Base-by-base conservation (phyloP, 2,888 invertebrate species). In the Mesochorus sp. region DNA sequence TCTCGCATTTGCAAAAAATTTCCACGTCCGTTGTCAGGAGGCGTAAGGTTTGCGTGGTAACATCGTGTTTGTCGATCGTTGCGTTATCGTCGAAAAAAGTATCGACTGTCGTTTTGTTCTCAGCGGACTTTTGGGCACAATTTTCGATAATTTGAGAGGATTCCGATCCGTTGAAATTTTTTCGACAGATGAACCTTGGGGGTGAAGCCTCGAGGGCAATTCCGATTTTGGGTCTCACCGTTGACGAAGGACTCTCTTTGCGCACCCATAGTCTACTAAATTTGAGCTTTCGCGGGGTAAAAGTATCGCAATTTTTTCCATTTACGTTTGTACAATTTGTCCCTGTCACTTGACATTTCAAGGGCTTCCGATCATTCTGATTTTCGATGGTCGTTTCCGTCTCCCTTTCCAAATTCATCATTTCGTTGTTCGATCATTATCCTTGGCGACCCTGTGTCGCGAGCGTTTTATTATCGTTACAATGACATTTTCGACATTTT, bases 201-300 rank as follows among this genome's bases (percentile, higher is more conserved):
- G 31, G 14, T 14, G 39, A 26, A 31, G 1, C 1, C 6, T 3
- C 6, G 28, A 3, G 0, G 4, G 34, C 12, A 24, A 12, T 14
- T 19, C 12, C 24, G 6, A 6, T 8, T 28, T 19, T 53, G 4
- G 51, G n/a, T 26, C 1, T 17, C 21, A 14, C n/a, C 3, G 5
- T 31, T 21, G 68, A 14, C 1, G 21, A 12, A 5, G 2, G 51
- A 39, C 6, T 24, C 19, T 21, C 55, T 17, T 47, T 73, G 0
- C 24, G 73, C 28, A 72, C 19, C 73, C 73, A 77, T 1, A 55
- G 44, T 31, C 24, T 73, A 10, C 19, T 19, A 34, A 57, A 77
- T 55, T 62, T 73, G 17, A 31, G 8, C 10, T 68, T 77, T 44
- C 19, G 61, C 14, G 66, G 5, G 10, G 17, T 12, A 2, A 8